Conservation (phyloP, 2,797 vertebrate species). For the Rhadinocentrus ornatus region DNA sequence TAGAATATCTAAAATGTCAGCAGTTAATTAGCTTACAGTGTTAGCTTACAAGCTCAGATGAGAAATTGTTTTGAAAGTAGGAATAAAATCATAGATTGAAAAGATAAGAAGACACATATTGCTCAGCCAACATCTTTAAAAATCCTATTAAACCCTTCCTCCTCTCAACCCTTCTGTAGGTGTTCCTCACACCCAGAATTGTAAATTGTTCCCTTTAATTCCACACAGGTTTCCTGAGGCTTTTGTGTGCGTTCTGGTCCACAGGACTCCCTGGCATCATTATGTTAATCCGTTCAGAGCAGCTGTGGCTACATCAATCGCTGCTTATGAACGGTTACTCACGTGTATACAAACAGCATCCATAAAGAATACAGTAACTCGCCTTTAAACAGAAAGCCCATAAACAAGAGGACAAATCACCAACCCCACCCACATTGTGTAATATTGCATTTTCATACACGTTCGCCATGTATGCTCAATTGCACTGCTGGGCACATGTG, state of each 20-base stretch:
- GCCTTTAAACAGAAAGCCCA: conserved; percentile 32
- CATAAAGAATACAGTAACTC: conserved; percentile 36
- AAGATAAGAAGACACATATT: conserved; percentile 26
- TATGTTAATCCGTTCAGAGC: conserved; percentile 80
- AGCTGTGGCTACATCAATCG: conserved; percentile 68
- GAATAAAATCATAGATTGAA: not conserved
- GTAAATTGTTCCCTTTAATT: conserved; percentile 79
- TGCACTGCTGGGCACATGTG: conserved; percentile 11
- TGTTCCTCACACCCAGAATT: conserved; percentile 63
- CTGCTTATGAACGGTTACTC: conserved; percentile 57
- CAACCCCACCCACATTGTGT: conserved; percentile 5
- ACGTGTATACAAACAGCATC: conserved; percentile 22
- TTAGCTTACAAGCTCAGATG: conserved; percentile 4
- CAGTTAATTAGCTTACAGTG: not conserved
- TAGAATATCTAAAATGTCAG: not conserved
- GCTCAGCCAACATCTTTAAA: conserved; percentile 52
- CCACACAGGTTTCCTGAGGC: conserved; percentile 76
- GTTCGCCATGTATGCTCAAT: conserved; percentile 8
- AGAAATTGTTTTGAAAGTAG: conserved; percentile 14
- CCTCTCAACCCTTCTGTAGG: conserved; percentile 37
- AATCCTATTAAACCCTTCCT: conserved; percentile 72
- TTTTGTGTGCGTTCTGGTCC: conserved; percentile 78
- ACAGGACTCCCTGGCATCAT: conserved; percentile 73
- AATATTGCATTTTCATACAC: conserved; percentile 2
- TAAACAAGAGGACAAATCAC: conserved; percentile 24